phyloP scores from a whole-genome alignment of 1,140 invertebrate species.

The Zaprionus kolodkinae region DNA sequence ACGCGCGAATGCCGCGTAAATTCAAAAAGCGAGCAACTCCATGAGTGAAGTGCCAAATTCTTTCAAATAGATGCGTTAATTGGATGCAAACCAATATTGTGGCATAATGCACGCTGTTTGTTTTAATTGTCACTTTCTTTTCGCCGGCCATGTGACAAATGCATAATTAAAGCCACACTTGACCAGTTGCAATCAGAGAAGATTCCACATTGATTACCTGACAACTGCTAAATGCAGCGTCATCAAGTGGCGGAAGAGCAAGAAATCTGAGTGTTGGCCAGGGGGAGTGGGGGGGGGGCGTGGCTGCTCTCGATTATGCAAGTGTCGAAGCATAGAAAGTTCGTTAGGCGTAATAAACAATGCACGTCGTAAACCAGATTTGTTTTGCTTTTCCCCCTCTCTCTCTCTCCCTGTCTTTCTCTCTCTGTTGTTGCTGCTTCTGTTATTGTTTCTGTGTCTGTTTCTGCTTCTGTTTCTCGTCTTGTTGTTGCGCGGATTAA shows the following conservation, averaged over 20 bases:
- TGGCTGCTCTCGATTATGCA: slow-evolving; percentile 38
- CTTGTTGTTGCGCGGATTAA: slow-evolving; percentile 44
- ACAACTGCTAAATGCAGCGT: slow-evolving; percentile 39
- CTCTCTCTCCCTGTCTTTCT: not conserved
- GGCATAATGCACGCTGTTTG: slow-evolving; percentile 10
- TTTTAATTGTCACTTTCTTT: slow-evolving; percentile 35
- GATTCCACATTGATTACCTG: slow-evolving; percentile 49
- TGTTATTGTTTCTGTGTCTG: slow-evolving; percentile 2
- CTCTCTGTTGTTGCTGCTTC: not conserved
- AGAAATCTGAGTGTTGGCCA: not conserved
- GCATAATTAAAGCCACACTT: slow-evolving; percentile 8
- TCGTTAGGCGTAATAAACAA: slow-evolving; percentile 73
- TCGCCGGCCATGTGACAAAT: slow-evolving; percentile 27
- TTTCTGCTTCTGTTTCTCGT: not conserved
- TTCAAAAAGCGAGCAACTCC: not conserved
- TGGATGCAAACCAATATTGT: not conserved
- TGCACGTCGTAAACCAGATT: slow-evolving; percentile 73
- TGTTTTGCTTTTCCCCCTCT: slow-evolving; percentile 11
- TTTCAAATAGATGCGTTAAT: not conserved
- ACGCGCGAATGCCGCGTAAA: not conserved
- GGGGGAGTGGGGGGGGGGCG: not conserved
- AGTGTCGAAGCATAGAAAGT: slow-evolving; percentile 68
- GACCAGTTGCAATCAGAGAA: slow-evolving; percentile 36
- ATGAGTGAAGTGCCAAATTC: not conserved
- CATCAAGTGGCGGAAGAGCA: slow-evolving; percentile 1